Evolutionary conservation across 2,888 invertebrate species (phyloP).

Genomic region (Crepidodera aurea): DNA sequence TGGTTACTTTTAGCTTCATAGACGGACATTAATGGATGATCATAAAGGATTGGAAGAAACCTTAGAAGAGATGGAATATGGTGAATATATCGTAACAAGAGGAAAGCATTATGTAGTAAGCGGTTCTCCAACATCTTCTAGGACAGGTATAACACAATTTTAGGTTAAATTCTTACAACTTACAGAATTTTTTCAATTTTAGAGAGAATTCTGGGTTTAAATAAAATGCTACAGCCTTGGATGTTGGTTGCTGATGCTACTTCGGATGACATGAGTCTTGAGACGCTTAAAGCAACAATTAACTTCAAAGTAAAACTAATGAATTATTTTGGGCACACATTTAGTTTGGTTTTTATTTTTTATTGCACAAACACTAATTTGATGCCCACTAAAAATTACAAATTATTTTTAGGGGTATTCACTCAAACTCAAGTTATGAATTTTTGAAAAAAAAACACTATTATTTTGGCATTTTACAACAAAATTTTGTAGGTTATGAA

Average conservation of each 20-base stretch:
- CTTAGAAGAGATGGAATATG: slow-evolving; percentile 79
- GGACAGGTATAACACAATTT: neutral
- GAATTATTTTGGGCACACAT: no score
- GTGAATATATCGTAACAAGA: slow-evolving; percentile 69
- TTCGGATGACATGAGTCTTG: slow-evolving; percentile 13
- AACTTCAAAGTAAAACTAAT: slow-evolving; percentile 19
- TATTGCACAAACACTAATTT: no score
- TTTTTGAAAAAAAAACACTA: no score
- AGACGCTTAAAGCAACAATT: slow-evolving; percentile 4
- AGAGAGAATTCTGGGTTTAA: slow-evolving; percentile 62
- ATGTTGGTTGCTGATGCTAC: slow-evolving; percentile 41
- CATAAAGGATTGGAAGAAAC: slow-evolving; percentile 92
- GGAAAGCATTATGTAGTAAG: slow-evolving; percentile 60
- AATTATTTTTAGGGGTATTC: no score
- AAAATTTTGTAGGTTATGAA: no score
- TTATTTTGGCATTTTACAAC: no score
- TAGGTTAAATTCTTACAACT: no score
- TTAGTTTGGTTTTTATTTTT: no score
- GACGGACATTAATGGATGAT: slow-evolving; percentile 85
- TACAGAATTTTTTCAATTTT: slow-evolving; percentile 17
- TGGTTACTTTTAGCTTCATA: slow-evolving; percentile 77
- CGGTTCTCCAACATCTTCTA: slow-evolving; percentile 33
- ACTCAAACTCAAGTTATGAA: no score
- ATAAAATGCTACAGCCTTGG: slow-evolving; percentile 68
- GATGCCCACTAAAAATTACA: no score